These are phyloP conservation scores for Cryptotermes secundus DNA, from an alignment of 1,140 invertebrate genomes.

Conservation along the genomic window DNA sequence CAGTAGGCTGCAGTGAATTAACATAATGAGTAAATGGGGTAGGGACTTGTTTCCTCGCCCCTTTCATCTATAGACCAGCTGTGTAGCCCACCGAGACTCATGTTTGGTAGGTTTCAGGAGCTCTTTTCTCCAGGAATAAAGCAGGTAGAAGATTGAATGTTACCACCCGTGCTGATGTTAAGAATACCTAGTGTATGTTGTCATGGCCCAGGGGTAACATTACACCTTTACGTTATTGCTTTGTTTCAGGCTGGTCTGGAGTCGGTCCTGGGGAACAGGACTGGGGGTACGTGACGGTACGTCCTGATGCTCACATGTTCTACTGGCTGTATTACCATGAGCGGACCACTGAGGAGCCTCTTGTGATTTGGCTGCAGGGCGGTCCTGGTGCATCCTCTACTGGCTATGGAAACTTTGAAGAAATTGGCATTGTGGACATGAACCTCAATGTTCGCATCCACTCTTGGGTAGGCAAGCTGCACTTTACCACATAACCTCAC, in stretches of 20 bases:
- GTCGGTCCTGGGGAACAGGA: slow-evolving; percentile 63
- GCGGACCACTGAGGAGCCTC: slow-evolving; percentile 65
- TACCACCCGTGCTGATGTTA: no score
- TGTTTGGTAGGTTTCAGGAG: no score
- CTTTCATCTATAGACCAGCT: no score
- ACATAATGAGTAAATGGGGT: no score
- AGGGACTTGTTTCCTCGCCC: no score
- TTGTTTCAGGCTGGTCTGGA: slow-evolving; percentile 44
- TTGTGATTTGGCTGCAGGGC: slow-evolving; percentile 78
- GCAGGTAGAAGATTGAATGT: no score
- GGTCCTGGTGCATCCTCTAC: slow-evolving; percentile 75
- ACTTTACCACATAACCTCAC: no score
- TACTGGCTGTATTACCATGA: slow-evolving; percentile 68
- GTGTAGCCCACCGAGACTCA: no score
- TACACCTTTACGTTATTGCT: background rate
- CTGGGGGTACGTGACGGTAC: slow-evolving; percentile 67
- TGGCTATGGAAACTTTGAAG: slow-evolving; percentile 75
- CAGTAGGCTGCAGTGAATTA: no score
- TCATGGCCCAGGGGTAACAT: no score
- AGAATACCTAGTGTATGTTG: no score
- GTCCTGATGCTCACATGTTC: slow-evolving; percentile 73
- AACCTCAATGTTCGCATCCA: slow-evolving; percentile 63
- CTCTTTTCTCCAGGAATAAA: no score
- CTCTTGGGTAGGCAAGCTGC: slow-evolving; percentile 64
- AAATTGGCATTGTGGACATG: slow-evolving; percentile 69